These are phyloP conservation scores for Callospermophilus lateralis DNA, from an alignment of 2,113 vertebrate species.

Conservation along the genomic window DNA sequence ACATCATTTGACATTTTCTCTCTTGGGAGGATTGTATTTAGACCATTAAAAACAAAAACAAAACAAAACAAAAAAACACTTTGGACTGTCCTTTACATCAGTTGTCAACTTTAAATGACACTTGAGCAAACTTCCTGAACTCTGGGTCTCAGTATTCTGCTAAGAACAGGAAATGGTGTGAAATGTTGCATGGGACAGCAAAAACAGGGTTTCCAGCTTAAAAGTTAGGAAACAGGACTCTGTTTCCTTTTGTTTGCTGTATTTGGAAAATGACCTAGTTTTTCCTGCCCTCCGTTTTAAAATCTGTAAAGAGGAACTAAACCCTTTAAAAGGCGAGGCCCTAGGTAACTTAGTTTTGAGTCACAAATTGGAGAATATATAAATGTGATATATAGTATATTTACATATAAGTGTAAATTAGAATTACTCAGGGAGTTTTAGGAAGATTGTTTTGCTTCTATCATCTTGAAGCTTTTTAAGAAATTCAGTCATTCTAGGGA, in stretches of 20 bases:
- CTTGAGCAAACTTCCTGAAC: neutral
- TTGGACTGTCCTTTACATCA: neutral
- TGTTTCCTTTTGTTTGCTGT: neutral
- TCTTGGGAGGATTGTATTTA: neutral
- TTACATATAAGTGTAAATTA: neutral
- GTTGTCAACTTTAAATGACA: neutral
- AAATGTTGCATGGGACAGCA: neutral
- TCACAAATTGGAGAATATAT: neutral
- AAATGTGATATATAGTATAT: neutral
- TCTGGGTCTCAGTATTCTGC: neutral
- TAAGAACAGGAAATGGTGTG: neutral
- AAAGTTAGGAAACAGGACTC: neutral
- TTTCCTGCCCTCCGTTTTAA: neutral
- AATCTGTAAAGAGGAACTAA: neutral
- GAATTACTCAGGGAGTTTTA: neutral
- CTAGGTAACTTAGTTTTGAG: neutral
- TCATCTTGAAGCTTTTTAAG: neutral
- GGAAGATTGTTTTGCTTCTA: conserved; percentile 6
- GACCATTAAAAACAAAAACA: no score
- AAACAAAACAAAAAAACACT: neutral
- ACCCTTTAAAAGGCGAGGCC: neutral
- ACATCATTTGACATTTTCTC: neutral
- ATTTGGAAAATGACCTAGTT: neutral
- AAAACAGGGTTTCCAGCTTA: neutral
- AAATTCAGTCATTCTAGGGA: neutral